These are phyloP conservation scores for Xestia rhomboidea DNA, from an alignment of 2,888 invertebrate genomes.

Conservation along the genomic window DNA sequence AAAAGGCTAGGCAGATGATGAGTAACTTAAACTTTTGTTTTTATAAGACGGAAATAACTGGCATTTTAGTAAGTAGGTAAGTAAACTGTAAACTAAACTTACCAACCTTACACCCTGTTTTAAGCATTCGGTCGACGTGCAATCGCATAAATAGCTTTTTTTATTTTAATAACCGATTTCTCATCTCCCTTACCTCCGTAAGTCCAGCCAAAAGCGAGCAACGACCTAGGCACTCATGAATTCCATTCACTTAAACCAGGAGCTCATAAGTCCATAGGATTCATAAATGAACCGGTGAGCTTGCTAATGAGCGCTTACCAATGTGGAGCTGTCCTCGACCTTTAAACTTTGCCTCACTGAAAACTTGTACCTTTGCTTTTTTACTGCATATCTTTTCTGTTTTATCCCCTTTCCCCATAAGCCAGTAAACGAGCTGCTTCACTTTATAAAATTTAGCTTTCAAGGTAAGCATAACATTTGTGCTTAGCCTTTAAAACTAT, in stretches of 20 bases:
- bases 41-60: not conserved
- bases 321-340: slow-evolving; percentile 13
- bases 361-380: slow-evolving; percentile 20
- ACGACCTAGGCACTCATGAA: not conserved
- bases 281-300: not conserved
- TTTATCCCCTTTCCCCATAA: not conserved
- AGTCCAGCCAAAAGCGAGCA: not conserved
- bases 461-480: not conserved
- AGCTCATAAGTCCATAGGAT: not conserved
- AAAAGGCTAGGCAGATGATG: no score
- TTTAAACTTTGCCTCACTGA: not conserved
- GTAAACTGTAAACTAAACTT: not conserved
- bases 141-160: not conserved
- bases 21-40: no score
- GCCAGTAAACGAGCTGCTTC: slow-evolving; percentile 7
- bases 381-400: slow-evolving; percentile 16
- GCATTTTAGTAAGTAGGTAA: not conserved
- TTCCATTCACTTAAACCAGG: not conserved
- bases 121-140: not conserved
- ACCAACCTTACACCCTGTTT: not conserved
- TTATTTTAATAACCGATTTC: not conserved
- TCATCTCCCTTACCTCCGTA: not conserved
- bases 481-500: no score
- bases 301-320: slow-evolving; percentile 20
- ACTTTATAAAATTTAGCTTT: not conserved